Percentiles rank a stretch among this genome's conserved stretches.
phyloP scores from a whole-genome alignment of 2,113 vertebrate species.

The Reinhardtius hippoglossoides region DNA sequence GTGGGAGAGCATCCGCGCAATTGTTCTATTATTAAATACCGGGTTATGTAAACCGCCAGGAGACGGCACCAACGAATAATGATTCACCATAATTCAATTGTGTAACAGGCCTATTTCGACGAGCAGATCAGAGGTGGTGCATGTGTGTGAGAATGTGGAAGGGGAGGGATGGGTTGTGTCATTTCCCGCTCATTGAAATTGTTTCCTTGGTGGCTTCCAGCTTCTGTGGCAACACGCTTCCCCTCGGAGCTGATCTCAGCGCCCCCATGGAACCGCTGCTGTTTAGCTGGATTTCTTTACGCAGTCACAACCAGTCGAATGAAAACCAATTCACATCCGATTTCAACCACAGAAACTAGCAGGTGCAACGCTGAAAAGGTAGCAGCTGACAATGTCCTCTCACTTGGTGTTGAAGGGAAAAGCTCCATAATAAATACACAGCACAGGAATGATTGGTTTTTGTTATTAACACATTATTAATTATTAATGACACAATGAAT shows the following conservation, averaged over 20 bases:
- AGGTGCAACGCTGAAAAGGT: neutral
- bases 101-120: conserved; percentile 58
- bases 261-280: neutral
- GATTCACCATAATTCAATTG: conserved; percentile 67
- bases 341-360: neutral
- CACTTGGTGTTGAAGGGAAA: neutral
- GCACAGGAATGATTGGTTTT: too few relatives aligned
- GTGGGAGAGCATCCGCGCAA: conserved; percentile 46
- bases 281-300: neutral
- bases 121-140: conserved; percentile 42
- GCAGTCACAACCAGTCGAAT: too few relatives aligned
- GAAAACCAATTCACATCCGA: neutral
- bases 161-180: conserved; percentile 1
- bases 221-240: neutral
- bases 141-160: neutral
- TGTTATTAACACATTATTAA: too few relatives aligned
- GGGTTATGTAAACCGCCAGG: conserved; percentile 68
- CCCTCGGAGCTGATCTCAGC: too few relatives aligned
- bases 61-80: conserved; percentile 56
- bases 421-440: neutral
- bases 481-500: neutral
- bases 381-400: neutral
- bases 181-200: conserved; percentile 28
- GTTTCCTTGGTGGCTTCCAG: neutral
- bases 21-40: conserved; percentile 71